These are phyloP conservation scores for Stenodera caucasica DNA, from an alignment of 2,888 invertebrate genomes.

Conservation along the genomic window DNA sequence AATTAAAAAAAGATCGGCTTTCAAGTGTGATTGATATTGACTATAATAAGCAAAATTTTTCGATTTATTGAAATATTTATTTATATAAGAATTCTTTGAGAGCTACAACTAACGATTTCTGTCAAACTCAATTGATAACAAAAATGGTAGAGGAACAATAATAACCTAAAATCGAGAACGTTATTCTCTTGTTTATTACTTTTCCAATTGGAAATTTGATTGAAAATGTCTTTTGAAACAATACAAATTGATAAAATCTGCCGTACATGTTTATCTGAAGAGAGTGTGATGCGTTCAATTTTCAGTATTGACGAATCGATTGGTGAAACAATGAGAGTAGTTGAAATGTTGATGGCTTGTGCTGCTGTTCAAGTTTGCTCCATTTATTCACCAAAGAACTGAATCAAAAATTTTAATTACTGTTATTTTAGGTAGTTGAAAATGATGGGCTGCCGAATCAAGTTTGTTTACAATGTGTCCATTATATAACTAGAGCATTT, in stretches of 20 bases:
- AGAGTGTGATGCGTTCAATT: conserved; percentile 47
- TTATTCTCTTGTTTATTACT: too few relatives aligned
- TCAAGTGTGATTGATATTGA: too few relatives aligned
- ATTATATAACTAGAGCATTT: conserved; percentile 49
- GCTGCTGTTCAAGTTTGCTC: conserved; percentile 50
- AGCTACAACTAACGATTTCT: too few relatives aligned
- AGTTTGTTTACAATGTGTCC: conserved; percentile 52
- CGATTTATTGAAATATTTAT: too few relatives aligned
- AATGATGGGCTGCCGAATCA: conserved; percentile 53
- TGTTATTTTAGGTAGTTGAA: conserved; percentile 43
- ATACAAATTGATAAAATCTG: conserved; percentile 51
- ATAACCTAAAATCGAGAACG: too few relatives aligned
- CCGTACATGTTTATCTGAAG: conserved; percentile 52
- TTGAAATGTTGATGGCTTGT: conserved; percentile 52
- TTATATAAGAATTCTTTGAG: too few relatives aligned
- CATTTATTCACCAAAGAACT: too few relatives aligned
- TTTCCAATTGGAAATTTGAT: not conserved
- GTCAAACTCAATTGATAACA: too few relatives aligned
- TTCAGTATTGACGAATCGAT: conserved; percentile 47
- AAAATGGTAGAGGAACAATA: too few relatives aligned
- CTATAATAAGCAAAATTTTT: too few relatives aligned
- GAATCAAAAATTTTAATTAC: not conserved
- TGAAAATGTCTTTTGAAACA: conserved; percentile 39
- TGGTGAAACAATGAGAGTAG: conserved; percentile 45
- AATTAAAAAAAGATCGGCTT: too few relatives aligned